A percentile compares a stretch with the other conserved stretches of the same genome.
Conservation (phyloP, 2,888 invertebrate genomes). For the Agrypnus murinus region DNA sequence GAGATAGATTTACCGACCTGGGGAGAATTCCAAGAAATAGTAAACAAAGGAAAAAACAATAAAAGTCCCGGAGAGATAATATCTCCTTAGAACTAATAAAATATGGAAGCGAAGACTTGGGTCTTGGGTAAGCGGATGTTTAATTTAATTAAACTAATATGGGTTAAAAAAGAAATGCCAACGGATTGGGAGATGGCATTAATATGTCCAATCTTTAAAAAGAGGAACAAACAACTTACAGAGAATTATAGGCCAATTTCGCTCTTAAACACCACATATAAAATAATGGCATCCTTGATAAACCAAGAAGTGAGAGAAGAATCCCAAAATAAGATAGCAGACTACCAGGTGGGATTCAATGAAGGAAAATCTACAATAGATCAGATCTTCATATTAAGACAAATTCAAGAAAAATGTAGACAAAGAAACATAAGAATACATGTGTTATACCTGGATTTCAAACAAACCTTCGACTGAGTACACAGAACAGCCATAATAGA, state of each 20-base stretch:
- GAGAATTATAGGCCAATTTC: no score
- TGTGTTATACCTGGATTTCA: conserved; percentile 8
- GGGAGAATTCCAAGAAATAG: no score
- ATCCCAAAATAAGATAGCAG: not conserved
- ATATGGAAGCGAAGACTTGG: conserved; percentile 14
- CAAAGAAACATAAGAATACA: not conserved
- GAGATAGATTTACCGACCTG: conserved; percentile 1
- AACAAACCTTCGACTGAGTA: conserved; percentile 8
- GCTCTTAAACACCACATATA: no score
- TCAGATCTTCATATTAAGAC: no score
- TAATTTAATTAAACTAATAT: not conserved
- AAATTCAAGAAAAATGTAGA: conserved; percentile 10
- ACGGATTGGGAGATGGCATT: no score
- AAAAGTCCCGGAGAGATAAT: conserved; percentile 18
- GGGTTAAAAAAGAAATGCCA: no score
- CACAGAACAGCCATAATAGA: conserved; percentile 5
- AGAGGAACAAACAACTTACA: no score
- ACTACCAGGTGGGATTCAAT: conserved; percentile 5
- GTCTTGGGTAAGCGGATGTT: not conserved
- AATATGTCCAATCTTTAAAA: no score
- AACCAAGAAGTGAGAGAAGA: conserved; percentile 3
- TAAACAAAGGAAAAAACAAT: conserved; percentile 20
- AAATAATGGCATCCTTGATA: not conserved
- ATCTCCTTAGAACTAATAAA: conserved; percentile 3
- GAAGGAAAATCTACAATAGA: no score